Base-by-base conservation (phyloP, 2,797 vertebrate genomes). In the Leucoraja ocellata region DNA sequence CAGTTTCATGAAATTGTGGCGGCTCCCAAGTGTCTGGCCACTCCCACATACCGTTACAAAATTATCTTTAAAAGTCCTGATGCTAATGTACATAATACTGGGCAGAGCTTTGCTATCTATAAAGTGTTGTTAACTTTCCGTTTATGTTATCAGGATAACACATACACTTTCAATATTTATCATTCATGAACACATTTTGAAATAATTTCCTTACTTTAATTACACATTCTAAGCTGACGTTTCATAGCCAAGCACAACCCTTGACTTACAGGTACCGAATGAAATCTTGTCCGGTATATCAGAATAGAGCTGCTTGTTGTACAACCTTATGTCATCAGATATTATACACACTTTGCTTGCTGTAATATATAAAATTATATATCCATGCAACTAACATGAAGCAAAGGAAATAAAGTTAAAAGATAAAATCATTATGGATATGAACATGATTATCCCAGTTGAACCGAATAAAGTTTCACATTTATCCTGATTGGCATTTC, bases 231-330 rank as follows among this genome's bases (percentile, higher is more conserved):
- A 92, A 76, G 4, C 68, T 54, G 90, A 74, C 13, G 23, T 74
- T 92, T 76, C 74, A 54, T 46, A 73, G 39, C 46, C 36, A 16
- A 4, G 25, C 13, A 86, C 83, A 58, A 6, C 16, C 23, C 76
- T 92, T 74, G 81, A 84, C 54, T 9, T 39, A 39, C 65, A 91
- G n/a, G 32, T 91, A 11, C 71, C 76, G 71, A 92, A 76, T 92
- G 76, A 76, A 58, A 76, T 5, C 71, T 76, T 92, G 25, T 58
- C 10, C 23, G 25, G 2, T 25, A 46, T 28, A 18, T 91, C 65
- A 91, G n/a, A 91, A 46, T 73, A 63, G 90, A 28, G 58, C 32
- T 68, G 39, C 21, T 46, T 6, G 9, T 46, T 92, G n/a, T n/a
- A 76, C 21, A 28, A 32, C 71, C 71, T 54, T 11, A 74, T 46